Evolutionary conservation across 1,140 invertebrate genomes (phyloP).

Genomic region (Batillaria attramentaria): DNA sequence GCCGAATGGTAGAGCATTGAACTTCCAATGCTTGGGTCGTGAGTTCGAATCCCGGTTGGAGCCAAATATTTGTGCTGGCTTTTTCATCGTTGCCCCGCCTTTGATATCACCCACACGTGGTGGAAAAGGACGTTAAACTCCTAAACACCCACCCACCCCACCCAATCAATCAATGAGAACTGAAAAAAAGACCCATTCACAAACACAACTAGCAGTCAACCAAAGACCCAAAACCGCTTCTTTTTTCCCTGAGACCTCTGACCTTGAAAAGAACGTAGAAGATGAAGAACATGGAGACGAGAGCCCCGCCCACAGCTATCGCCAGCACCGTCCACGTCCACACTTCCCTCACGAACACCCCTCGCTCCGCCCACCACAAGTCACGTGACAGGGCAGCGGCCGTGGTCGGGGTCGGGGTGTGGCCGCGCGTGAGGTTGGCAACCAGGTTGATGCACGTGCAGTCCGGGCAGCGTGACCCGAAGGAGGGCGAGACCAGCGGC

Average conservation of each 20-base stretch:
- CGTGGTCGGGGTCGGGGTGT: neutral
- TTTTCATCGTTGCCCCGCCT: no score
- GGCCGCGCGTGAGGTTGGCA: constrained; percentile 17
- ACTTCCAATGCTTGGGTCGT: no score
- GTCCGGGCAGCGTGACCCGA: neutral
- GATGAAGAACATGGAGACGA: constrained; percentile 71
- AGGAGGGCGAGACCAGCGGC: neutral
- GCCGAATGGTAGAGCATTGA: no score
- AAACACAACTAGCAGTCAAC: neutral
- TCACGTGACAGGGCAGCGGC: neutral
- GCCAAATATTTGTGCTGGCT: no score
- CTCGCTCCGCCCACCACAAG: constrained; percentile 27
- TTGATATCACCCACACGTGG: no score
- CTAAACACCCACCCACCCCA: no score
- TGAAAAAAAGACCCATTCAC: no score
- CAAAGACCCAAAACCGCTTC: neutral
- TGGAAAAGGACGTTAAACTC: no score
- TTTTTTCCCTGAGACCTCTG: neutral
- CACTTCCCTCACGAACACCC: constrained; percentile 49
- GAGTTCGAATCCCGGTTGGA: no score
- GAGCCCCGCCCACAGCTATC: constrained; percentile 51
- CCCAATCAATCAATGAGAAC: no score
- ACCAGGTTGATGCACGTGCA: constrained; percentile 49
- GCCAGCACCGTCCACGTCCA: constrained; percentile 57
- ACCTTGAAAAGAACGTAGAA: constrained; percentile 74